These are phyloP conservation scores for Amblyjoppa fuscipennis DNA, from an alignment of 2,888 invertebrate genomes.

Conservation along the genomic window DNA sequence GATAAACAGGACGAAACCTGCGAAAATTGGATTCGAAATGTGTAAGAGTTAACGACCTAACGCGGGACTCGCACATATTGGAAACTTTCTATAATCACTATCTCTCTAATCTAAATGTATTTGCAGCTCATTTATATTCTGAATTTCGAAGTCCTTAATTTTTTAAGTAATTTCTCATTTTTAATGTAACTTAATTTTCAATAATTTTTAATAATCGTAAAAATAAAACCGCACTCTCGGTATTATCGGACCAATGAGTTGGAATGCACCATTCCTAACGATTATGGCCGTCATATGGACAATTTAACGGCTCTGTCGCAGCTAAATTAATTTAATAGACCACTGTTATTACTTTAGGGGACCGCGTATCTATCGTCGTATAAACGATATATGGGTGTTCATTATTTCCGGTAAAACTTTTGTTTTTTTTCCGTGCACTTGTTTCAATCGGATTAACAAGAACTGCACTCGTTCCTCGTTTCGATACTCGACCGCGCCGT, in stretches of 20 bases:
- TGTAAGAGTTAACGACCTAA: neutral
- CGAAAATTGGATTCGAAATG: conserved; percentile 33
- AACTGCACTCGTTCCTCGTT: neutral
- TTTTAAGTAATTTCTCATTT: neutral
- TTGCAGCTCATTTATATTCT: neutral
- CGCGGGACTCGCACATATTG: neutral
- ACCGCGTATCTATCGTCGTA: neutral
- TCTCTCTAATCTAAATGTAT: neutral
- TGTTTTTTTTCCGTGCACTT: neutral
- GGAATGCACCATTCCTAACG: too few relatives aligned
- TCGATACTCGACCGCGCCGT: neutral
- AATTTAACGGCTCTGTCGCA: too few relatives aligned
- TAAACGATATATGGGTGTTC: neutral
- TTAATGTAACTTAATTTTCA: neutral
- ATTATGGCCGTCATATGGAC: too few relatives aligned
- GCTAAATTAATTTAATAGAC: too few relatives aligned
- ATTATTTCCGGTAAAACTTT: neutral
- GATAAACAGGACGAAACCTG: conserved; percentile 40
- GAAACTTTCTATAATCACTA: neutral
- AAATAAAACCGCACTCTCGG: too few relatives aligned
- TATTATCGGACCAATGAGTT: too few relatives aligned
- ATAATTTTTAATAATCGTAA: neutral
- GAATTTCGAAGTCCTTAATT: neutral
- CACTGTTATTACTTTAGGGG: too few relatives aligned
- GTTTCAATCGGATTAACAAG: too few relatives aligned